phyloP scores from a whole-genome alignment of 2,888 invertebrate genomes.

The Xanthorhoe designata region DNA sequence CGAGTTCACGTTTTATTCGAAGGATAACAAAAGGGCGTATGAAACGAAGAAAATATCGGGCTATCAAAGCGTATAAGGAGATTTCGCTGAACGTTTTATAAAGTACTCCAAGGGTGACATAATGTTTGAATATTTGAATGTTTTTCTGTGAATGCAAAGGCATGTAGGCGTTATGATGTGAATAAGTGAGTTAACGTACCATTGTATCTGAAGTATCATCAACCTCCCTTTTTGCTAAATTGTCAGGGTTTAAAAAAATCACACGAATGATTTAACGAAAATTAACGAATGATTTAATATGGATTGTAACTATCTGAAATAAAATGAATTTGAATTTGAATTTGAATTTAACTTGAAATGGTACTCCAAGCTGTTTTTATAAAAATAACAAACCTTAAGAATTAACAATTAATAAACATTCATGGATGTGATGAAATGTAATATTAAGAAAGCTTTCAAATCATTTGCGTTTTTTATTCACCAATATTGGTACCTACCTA shows the following conservation, averaged over 20 bases:
- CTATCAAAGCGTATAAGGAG: constrained; percentile 47
- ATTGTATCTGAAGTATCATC: neutral
- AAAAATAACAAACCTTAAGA: too few species aligned
- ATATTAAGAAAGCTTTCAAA: too few species aligned
- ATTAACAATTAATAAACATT: too few species aligned
- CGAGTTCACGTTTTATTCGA: constrained; percentile 42
- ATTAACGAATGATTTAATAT: too few species aligned
- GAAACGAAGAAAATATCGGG: constrained; percentile 44
- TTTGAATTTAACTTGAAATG: too few species aligned
- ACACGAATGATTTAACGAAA: neutral
- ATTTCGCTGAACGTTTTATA: constrained; percentile 50
- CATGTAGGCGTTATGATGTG: neutral
- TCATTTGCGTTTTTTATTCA: too few species aligned
- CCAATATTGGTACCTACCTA: too few species aligned
- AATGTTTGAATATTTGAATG: constrained; percentile 37
- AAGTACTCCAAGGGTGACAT: constrained; percentile 49
- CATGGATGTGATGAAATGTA: too few species aligned
- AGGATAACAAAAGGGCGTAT: constrained; percentile 45
- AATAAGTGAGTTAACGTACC: neutral
- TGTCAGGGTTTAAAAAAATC: neutral
- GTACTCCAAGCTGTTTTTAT: too few species aligned
- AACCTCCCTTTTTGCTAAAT: neutral
- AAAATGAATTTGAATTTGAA: too few species aligned
- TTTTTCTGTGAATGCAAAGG: neutral
- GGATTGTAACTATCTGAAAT: too few species aligned